Base-by-base conservation (phyloP, 2,888 invertebrate genomes). In the Cotesia congregata region DNA sequence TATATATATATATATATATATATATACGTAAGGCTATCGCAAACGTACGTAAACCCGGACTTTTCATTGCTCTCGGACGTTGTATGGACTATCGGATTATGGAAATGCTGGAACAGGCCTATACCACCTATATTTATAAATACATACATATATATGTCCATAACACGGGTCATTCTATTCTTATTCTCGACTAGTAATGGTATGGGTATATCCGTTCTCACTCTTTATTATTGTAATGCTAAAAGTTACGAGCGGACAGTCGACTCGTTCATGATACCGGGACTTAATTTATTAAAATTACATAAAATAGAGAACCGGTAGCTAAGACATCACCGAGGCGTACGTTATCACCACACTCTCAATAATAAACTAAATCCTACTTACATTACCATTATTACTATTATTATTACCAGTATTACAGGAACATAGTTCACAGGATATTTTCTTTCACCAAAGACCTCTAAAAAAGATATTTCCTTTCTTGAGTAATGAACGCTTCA, bases 211-310 rank as follows among this genome's bases (percentile, higher is more conserved):
- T 70, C 74, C 70, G 77, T 77, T 77, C 80, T 83, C 84, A 82
- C 84, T 86, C 86, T 88, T 88, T 87, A 88, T 88, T 88, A 88
- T 88, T 88, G 87, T 88, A 88, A 88, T 88, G 82, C 88, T 84
- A 82, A 72, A 86, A 88, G 86, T 88, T 88, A 88, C 86, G 86
- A 82, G 83, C 84, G 79, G 81, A 80, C 82, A 79, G 81, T 82
- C 81, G 82, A 79, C 81, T 81, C 82, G 79, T 81, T 80, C 80
- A 82, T 84, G 84, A 85, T 85, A 84, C 83, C 81, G 81, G 12
- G 84, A 79, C 76, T 85, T 85, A 86, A 86, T 86, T 86, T 86
- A 86, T 86, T 85, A 86, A 86, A 86, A 86, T 86, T 75, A 85
- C 78, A 80, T 85, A 81, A 86, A 86, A 84, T 85, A 85, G 83